phyloP scores from a whole-genome alignment of 2,797 vertebrate genomes.

The Aldrovandia affinis region DNA sequence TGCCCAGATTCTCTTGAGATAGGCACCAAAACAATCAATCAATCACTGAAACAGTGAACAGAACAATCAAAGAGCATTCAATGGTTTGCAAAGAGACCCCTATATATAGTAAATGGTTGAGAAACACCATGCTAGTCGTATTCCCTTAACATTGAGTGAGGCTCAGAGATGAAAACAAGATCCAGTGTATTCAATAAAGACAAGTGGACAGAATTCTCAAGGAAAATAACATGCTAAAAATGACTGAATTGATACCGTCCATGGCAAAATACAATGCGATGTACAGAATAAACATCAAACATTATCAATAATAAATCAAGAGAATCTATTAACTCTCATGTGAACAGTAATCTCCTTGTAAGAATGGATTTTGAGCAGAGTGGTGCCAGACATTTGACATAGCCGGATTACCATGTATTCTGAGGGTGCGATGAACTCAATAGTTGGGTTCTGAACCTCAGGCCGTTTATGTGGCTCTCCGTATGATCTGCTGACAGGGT shows the following conservation, averaged over 20 bases:
- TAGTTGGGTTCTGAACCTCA: constrained; percentile 93
- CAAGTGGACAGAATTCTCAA: neutral
- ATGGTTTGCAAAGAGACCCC: neutral
- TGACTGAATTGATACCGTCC: neutral
- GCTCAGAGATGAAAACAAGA: no score
- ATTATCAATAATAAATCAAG: neutral
- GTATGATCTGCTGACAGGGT: constrained; percentile 92
- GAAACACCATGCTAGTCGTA: neutral
- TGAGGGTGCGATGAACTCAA: constrained; percentile 96
- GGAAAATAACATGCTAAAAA: neutral
- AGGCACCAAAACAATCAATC: neutral
- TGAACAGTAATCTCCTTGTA: neutral
- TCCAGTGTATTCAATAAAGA: neutral
- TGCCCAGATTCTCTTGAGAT: neutral
- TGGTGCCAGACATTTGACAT: neutral
- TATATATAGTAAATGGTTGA: neutral
- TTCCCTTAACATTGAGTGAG: neutral
- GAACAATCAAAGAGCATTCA: neutral
- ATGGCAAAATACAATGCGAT: neutral
- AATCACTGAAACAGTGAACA: neutral
- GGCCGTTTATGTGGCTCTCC: constrained; percentile 94
- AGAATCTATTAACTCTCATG: no score
- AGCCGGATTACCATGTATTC: constrained; percentile 89
- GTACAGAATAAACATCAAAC: neutral
- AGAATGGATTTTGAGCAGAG: neutral